phyloP scores from a whole-genome alignment of 2,888 invertebrate genomes.

The Dendrolimus pini region DNA sequence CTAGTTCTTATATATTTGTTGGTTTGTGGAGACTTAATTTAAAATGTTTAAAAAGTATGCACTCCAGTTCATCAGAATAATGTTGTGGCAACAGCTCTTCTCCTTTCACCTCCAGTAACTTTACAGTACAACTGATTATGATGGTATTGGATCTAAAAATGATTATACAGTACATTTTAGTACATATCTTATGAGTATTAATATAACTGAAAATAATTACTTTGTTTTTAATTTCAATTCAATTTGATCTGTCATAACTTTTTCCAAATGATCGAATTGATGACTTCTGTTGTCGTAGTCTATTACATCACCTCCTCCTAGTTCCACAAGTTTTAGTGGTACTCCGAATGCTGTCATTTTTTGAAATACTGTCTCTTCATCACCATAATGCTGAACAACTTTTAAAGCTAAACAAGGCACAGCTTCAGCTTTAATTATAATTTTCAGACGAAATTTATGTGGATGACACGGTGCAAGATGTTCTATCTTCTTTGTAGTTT shows the following conservation, averaged over 20 bases:
- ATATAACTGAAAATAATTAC: not conserved
- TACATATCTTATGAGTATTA: slow-evolving; percentile 1
- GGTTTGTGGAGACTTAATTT: too few species aligned
- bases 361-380: slow-evolving; percentile 25
- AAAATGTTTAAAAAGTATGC: too few species aligned
- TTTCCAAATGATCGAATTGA: not conserved
- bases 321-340: not conserved
- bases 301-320: not conserved
- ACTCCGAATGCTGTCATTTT: slow-evolving; percentile 10
- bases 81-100: too few species aligned
- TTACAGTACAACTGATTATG: too few species aligned
- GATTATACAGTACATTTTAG: slow-evolving; percentile 8
- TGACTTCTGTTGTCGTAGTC: not conserved
- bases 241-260: not conserved
- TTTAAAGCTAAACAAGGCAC: slow-evolving; percentile 28
- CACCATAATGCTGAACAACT: slow-evolving; percentile 36
- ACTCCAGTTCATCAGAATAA: too few species aligned
- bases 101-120: too few species aligned
- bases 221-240: not conserved
- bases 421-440: slow-evolving; percentile 38
- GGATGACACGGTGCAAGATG: slow-evolving; percentile 64
- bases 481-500: slow-evolving; percentile 49
- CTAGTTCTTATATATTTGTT: too few species aligned
- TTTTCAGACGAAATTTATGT: slow-evolving; percentile 63
- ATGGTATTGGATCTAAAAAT: too few species aligned